Conservation (phyloP, 1,140 invertebrate species). For the Heliconius himera region DNA sequence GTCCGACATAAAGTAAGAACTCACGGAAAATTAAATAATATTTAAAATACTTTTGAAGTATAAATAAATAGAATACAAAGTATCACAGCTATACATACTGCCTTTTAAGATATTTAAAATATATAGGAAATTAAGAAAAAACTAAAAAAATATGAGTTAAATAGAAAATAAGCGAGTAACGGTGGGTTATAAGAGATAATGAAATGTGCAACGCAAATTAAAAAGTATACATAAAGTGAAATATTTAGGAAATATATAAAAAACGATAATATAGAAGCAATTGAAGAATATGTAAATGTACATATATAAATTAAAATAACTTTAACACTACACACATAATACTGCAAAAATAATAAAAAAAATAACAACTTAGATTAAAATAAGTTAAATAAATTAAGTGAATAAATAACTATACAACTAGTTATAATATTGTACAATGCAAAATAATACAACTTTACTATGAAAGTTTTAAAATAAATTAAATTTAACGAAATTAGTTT, state of each 20-base stretch:
- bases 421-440: slow-evolving; percentile 18
- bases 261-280: neutral
- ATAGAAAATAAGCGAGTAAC: neutral
- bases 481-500: neutral
- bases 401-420: slow-evolving; percentile 30
- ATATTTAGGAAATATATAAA: neutral
- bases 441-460: neutral
- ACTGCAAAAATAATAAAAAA: slow-evolving; percentile 52
- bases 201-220: neutral
- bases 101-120: slow-evolving; percentile 18
- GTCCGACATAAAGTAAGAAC: neutral
- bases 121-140: slow-evolving; percentile 7
- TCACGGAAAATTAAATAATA: neutral
- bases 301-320: slow-evolving; percentile 14
- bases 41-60: slow-evolving; percentile 15
- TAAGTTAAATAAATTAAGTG: slow-evolving; percentile 32
- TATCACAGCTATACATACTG: slow-evolving; percentile 44
- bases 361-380: slow-evolving; percentile 30
- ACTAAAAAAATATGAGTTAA: neutral
- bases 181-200: neutral
- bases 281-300: neutral
- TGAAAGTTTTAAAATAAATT: neutral
- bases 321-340: slow-evolving; percentile 44
- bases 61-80: slow-evolving; percentile 16
- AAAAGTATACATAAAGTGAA: neutral